Percentiles rank a stretch among this genome's conserved stretches.
phyloP scores from a whole-genome alignment of 2,888 invertebrate genomes.

The Eulithis testata region DNA sequence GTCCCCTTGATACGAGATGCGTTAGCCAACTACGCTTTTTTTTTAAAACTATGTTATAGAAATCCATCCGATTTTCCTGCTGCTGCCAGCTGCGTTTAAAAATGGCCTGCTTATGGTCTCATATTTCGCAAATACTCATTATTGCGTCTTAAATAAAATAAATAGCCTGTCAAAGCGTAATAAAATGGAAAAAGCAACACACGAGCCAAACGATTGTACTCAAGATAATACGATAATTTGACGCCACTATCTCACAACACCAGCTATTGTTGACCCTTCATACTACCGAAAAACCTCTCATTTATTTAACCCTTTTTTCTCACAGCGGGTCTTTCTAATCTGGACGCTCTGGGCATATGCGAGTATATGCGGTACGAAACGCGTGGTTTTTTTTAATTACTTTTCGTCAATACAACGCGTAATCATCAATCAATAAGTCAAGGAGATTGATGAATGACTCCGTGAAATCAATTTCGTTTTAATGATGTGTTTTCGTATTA shows the following conservation, averaged over 20 bases:
- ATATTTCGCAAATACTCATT: constrained; percentile 33
- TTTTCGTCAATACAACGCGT: constrained; percentile 68
- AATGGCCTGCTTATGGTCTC: too few species aligned
- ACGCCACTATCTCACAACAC: constrained; percentile 50
- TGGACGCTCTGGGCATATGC: constrained; percentile 48
- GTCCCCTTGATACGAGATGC: too few species aligned
- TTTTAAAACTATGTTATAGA: too few species aligned
- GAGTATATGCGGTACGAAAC: constrained; percentile 56
- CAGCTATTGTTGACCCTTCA: constrained; percentile 49
- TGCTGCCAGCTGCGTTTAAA: too few species aligned
- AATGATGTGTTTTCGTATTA: constrained; percentile 76
- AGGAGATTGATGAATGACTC: constrained; percentile 75
- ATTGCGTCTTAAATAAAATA: constrained; percentile 61
- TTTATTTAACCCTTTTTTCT: constrained; percentile 27
- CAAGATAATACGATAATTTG: constrained; percentile 71
- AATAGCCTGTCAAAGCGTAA: constrained; percentile 70
- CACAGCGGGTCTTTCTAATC: constrained; percentile 45
- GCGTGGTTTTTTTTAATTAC: constrained; percentile 75
- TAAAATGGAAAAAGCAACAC: constrained; percentile 57
- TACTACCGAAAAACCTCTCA: constrained; percentile 16
- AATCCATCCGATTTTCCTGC: too few species aligned
- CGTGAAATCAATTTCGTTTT: constrained; percentile 74
- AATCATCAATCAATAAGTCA: constrained; percentile 81
- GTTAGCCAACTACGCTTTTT: too few species aligned
- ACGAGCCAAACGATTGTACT: constrained; percentile 59